Base-by-base conservation (phyloP, 2,113 vertebrate species). In the Sander lucioperca region DNA sequence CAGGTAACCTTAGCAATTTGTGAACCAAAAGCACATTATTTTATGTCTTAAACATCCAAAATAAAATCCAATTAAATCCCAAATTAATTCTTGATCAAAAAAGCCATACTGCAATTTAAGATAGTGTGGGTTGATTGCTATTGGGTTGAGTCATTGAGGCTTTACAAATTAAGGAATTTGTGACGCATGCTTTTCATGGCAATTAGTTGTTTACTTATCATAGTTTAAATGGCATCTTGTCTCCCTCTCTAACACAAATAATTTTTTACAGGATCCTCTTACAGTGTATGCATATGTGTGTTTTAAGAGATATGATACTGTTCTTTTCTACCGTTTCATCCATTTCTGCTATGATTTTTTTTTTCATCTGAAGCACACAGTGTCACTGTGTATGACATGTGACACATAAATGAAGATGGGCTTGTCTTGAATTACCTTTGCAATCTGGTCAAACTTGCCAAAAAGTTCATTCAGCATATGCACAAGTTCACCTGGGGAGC, bases 391-490 rank as follows among this genome's bases (percentile, higher is more conserved):
- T 71, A 14, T 23, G 18, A 30, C 21, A 23, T 21, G 15, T 15
- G 6, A 53, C 3, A 6, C 19, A 19, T 39, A 11, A 43, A 80
- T 15, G 5, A 66, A 18, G 18, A 25, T 1, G 8, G 43, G n/a
- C 14, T 25, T 23, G 66, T 66, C 4, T 48, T 47, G 45, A 53
- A 3, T 82, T 93, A 99, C 98, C 96, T 99, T 99, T 74, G 98
- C 98, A 64, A 99, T 99, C 90, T 99, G 98, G 88, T 99, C 98
- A 59, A 99, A 99, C 87, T 99, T 99, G 83, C 98, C 98, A 2
- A 99, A 99, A 45, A 99, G 97, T 73, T 99, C 98, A 0, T 99
- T 99, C 14, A 99, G 94, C 97, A 98, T 99, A 80, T 99, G 97
- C 45, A 99, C 98, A 2, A 99, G 74, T 85, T 99, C 98, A 43